Evolutionary conservation across 1,140 invertebrate genomes (phyloP).

Genomic region (Caerostris extrusa): DNA sequence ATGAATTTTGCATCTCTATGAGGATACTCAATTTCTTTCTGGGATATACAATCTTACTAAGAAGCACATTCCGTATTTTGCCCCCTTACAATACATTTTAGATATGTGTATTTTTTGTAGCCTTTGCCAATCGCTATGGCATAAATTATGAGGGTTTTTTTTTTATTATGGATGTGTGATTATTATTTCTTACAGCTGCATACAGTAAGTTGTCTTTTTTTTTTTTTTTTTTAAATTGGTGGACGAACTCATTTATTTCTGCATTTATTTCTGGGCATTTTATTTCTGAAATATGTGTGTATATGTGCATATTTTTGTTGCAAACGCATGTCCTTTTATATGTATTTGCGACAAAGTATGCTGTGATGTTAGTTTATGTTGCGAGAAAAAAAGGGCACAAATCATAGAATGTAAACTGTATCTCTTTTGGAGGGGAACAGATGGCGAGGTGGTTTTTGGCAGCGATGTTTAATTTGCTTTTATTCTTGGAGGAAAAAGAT

Average conservation of each 20-base stretch:
- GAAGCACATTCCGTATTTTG: neutral
- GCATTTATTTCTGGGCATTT: neutral
- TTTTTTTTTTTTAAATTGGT: neutral
- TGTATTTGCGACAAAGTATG: neutral
- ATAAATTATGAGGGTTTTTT: neutral
- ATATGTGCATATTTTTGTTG: too few relatives aligned
- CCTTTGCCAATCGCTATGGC: slow-evolving; percentile 18
- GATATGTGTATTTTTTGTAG: slow-evolving; percentile 26
- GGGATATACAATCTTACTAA: neutral
- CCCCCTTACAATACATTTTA: slow-evolving; percentile 28
- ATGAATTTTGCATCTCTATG: neutral
- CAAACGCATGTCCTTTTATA: neutral
- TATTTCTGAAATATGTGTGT: slow-evolving; percentile 27
- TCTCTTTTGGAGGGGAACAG: neutral
- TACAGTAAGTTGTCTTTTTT: too few relatives aligned
- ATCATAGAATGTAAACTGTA: slow-evolving; percentile 28
- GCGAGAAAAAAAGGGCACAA: slow-evolving; percentile 23
- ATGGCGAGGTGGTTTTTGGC: too few relatives aligned
- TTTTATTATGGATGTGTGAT: neutral
- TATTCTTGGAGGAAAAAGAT: too few relatives aligned
- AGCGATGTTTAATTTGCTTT: too few relatives aligned
- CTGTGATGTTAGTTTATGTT: neutral
- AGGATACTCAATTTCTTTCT: neutral
- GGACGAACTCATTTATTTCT: neutral
- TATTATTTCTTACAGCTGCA: neutral